Conservation (phyloP, 2,113 vertebrate genomes). For the Mola mola region DNA sequence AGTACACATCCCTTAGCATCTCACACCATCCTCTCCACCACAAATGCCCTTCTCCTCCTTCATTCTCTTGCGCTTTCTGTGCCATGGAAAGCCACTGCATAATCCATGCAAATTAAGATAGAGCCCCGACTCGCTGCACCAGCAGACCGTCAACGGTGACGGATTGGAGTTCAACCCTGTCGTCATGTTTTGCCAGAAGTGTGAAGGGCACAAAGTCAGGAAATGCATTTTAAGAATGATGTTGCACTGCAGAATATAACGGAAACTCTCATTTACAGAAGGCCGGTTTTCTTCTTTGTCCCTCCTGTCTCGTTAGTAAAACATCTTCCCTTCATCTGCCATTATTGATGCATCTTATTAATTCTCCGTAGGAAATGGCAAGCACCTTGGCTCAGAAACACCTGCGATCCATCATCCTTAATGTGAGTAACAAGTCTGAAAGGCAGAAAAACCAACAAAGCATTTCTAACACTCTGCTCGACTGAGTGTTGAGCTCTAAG, state of each 20-base stretch:
- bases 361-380: conserved; percentile 91
- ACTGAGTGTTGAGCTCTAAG: no score
- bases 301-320: conserved; percentile 14
- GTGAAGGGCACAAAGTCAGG: not conserved
- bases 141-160: conserved; percentile 53
- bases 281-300: not conserved
- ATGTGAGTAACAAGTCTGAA: conserved; percentile 85
- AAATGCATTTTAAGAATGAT: conserved; percentile 6
- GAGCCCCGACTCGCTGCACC: conserved; percentile 41
- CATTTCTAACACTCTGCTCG: no score
- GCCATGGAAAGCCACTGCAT: conserved; percentile 14
- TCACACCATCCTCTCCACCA: conserved; percentile 43
- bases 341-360: conserved; percentile 33
- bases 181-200: conserved; percentile 16
- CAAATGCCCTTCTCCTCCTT: conserved; percentile 29
- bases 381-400: conserved; percentile 97
- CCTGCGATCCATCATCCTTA: conserved; percentile 95
- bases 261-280: conserved; percentile 1
- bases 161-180: conserved; percentile 2
- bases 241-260: conserved; percentile 12
- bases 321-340: conserved; percentile 7
- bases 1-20: conserved; percentile 80
- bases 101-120: conserved; percentile 21
- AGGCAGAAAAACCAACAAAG: not conserved
- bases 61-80: conserved; percentile 25